Conservation (phyloP, 2,797 vertebrate genomes). For the Anniella stebbinsi region DNA sequence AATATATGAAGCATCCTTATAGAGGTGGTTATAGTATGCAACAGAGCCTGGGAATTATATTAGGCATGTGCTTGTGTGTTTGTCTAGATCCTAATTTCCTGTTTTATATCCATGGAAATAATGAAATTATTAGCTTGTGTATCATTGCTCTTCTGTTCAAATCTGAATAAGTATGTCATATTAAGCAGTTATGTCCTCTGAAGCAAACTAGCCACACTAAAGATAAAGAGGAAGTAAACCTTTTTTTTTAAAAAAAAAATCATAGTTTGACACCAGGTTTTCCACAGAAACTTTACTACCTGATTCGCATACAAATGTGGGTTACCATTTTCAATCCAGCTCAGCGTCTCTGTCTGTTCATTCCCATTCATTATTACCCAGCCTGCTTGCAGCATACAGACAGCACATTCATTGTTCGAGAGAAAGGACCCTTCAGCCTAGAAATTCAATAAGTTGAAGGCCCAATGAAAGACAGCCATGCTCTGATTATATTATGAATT, state of each 20-base stretch:
- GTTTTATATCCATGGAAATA: slow-evolving; percentile 25
- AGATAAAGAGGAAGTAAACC: slow-evolving; percentile 17
- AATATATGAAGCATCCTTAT: slow-evolving; percentile 33
- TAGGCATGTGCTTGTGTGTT: slow-evolving; percentile 18
- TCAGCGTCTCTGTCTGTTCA: slow-evolving; percentile 36
- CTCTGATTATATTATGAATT: not conserved
- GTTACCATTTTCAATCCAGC: slow-evolving; percentile 50
- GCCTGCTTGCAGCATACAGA: slow-evolving; percentile 60
- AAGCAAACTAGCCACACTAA: not conserved
- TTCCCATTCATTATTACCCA: slow-evolving; percentile 37
- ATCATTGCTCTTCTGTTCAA: not conserved
- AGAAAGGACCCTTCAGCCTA: slow-evolving; percentile 44
- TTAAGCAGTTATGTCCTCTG: not conserved
- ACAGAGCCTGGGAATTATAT: slow-evolving; percentile 43
- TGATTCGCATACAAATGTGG: slow-evolving; percentile 72
- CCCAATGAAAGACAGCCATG: slow-evolving; percentile 53
- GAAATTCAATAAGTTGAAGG: slow-evolving; percentile 57
- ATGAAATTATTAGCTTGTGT: slow-evolving; percentile 1
- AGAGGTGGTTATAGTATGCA: not conserved
- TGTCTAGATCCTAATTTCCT: slow-evolving; percentile 26
- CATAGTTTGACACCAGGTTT: slow-evolving; percentile 39
- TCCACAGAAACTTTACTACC: slow-evolving; percentile 36
- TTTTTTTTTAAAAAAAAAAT: rapidly evolving
- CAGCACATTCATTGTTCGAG: slow-evolving; percentile 67
- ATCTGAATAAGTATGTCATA: slow-evolving; percentile 1